Evolutionary conservation across 1,140 invertebrate genomes (phyloP).

Genomic region (Hirudo medicinalis): DNA sequence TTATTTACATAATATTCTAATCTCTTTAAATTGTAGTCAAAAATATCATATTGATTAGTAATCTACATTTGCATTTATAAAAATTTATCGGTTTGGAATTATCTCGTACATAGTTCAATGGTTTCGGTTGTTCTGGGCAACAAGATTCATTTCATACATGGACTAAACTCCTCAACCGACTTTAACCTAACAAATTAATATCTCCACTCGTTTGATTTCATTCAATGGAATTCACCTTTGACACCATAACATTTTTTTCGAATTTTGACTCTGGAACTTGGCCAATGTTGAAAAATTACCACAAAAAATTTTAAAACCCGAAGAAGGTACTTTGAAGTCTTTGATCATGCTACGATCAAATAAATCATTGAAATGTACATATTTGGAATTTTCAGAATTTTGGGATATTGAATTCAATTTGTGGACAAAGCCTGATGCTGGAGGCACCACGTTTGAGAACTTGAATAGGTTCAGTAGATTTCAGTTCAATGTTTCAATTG

Average conservation of each 20-base stretch:
- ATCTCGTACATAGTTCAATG: too few relatives aligned
- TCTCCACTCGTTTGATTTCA: not conserved
- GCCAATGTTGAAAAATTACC: slow-evolving; percentile 46
- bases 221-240: slow-evolving; percentile 31
- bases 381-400: slow-evolving; percentile 29
- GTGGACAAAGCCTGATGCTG: slow-evolving; percentile 78
- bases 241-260: slow-evolving; percentile 35
- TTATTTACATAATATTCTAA: too few relatives aligned
- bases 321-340: slow-evolving; percentile 21
- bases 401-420: slow-evolving; percentile 71
- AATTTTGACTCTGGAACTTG: slow-evolving; percentile 71
- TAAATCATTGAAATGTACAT: slow-evolving; percentile 22
- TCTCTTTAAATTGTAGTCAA: too few relatives aligned
- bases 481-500: not conserved
- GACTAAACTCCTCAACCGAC: too few relatives aligned
- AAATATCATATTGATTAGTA: too few relatives aligned
- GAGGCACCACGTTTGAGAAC: slow-evolving; percentile 74
- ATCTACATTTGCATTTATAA: too few relatives aligned
- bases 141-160: too few relatives aligned
- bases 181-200: too few relatives aligned
- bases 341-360: slow-evolving; percentile 6
- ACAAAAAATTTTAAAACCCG: not conserved
- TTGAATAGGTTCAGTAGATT: slow-evolving; percentile 50
- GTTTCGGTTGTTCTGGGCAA: too few relatives aligned
- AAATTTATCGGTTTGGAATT: too few relatives aligned